Conservation (phyloP, 2,888 invertebrate species). For the Hymenopus coronatus region DNA sequence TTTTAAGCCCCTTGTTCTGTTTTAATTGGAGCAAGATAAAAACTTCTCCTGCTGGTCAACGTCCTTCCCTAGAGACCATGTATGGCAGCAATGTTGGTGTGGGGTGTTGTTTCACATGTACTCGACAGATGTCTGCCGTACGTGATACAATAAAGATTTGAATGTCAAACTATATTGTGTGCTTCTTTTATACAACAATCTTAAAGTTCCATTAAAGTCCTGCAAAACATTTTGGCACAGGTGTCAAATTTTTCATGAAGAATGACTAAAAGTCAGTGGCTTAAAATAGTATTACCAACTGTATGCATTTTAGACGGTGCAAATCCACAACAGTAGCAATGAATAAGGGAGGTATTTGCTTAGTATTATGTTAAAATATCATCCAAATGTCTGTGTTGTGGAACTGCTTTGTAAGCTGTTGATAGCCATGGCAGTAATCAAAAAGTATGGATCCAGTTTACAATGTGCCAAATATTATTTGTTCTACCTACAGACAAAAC, state of each 20-base stretch:
- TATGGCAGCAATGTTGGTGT: constrained; percentile 30
- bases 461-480: too few relatives aligned
- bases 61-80: constrained; percentile 24
- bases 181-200: not conserved
- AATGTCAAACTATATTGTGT: constrained; percentile 10
- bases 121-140: constrained; percentile 25
- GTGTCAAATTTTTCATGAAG: not conserved
- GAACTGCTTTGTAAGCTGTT: too few relatives aligned
- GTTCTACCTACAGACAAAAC: too few relatives aligned
- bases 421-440: too few relatives aligned
- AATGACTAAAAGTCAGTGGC: too few relatives aligned
- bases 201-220: not conserved
- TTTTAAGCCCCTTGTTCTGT: constrained; percentile 25
- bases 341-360: too few relatives aligned
- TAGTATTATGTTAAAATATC: too few relatives aligned
- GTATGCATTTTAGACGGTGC: too few relatives aligned
- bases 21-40: constrained; percentile 17
- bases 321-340: too few relatives aligned
- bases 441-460: too few relatives aligned
- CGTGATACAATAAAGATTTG: constrained; percentile 26
- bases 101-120: constrained; percentile 31
- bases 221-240: not conserved
- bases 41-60: constrained; percentile 8
- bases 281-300: too few relatives aligned
- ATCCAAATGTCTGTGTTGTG: too few relatives aligned